Evolutionary conservation across 2,113 vertebrate genomes (phyloP).

Genomic region (Callipepla squamata): DNA sequence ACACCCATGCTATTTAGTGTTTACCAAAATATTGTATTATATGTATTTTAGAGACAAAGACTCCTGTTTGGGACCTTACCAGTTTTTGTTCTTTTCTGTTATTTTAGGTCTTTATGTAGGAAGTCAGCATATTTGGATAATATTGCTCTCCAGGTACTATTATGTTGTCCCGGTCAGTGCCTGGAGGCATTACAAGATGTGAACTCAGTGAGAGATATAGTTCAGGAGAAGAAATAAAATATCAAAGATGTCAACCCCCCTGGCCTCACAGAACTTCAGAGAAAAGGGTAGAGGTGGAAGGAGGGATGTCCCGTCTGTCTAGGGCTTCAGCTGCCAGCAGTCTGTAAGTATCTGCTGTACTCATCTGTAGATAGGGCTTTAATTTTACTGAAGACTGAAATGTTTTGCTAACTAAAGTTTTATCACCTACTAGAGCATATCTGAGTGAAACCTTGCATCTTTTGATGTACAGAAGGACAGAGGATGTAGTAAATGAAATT

Average conservation of each 20-base stretch:
- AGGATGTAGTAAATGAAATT: neutral
- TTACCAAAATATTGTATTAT: neutral
- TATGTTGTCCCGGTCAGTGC: neutral
- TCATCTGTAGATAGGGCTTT: neutral
- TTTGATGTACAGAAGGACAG: neutral
- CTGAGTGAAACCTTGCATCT: neutral
- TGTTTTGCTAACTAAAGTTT: neutral
- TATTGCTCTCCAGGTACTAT: neutral
- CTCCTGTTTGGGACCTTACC: neutral
- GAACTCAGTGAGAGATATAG: neutral
- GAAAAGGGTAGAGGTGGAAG: neutral
- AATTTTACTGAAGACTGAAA: neutral
- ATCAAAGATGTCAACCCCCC: neutral
- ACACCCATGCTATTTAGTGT: neutral
- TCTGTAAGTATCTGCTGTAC: neutral
- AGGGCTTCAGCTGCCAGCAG: fast-evolving
- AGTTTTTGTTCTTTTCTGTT: neutral
- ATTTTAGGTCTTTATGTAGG: neutral
- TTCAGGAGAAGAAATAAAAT: neutral
- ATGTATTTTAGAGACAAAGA: neutral
- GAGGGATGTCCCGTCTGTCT: neutral
- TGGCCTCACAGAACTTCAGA: neutral
- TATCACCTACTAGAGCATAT: neutral
- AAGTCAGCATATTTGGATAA: neutral
- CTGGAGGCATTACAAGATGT: neutral